Evolutionary conservation across 2,113 vertebrate genomes (phyloP).

Genomic region (Tragelaphus buxtoni): DNA sequence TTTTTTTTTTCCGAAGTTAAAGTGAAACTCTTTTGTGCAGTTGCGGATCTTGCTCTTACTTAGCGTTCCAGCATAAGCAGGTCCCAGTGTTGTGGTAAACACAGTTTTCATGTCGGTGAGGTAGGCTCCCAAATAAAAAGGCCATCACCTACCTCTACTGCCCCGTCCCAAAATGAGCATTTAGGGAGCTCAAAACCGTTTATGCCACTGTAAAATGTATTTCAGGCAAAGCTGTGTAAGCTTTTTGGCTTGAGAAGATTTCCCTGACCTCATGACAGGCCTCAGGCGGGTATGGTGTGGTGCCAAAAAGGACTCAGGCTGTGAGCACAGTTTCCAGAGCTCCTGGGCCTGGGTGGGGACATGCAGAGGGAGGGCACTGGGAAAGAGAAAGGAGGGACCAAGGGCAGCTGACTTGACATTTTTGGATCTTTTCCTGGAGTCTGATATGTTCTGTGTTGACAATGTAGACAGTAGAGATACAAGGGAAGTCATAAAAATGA

Average conservation of each 20-base stretch:
- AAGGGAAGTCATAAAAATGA: neutral
- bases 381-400: neutral
- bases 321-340: neutral
- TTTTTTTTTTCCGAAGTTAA: neutral
- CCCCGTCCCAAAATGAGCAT: rapidly evolving
- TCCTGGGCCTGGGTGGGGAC: neutral
- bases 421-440: neutral
- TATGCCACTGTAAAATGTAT: neutral
- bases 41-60: neutral
- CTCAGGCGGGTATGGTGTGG: rapidly evolving
- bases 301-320: neutral
- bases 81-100: neutral
- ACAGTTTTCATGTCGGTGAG: neutral
- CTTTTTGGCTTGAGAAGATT: neutral
- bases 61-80: neutral
- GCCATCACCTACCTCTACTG: rapidly evolving
- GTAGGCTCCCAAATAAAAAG: neutral
- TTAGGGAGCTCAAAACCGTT: neutral
- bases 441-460: neutral
- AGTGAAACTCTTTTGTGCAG: rapidly evolving
- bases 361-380: neutral
- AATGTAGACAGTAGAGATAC: neutral
- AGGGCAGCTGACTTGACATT: neutral
- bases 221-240: neutral
- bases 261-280: neutral